Percentiles rank a stretch among this genome's conserved stretches.
These are phyloP conservation scores for Salvelinus namaycush DNA, from an alignment of 2,113 vertebrate species.

Conservation along the genomic window DNA sequence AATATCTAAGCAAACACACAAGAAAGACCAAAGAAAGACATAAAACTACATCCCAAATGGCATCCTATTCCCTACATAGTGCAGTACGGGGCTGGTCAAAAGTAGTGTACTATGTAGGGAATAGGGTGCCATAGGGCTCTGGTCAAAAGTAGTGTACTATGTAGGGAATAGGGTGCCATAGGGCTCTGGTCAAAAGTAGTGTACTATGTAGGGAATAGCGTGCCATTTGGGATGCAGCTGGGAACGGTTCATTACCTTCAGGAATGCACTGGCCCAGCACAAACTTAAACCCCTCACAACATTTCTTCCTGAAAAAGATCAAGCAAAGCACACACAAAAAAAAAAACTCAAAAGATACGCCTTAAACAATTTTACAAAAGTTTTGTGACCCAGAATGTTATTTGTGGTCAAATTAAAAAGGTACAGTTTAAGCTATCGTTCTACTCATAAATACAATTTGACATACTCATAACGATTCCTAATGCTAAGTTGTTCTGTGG, in stretches of 20 bases:
- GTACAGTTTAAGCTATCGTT: not conserved
- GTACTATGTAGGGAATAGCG: no score
- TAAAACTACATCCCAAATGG: no score
- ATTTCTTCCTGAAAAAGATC: constrained; percentile 89
- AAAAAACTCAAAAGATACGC: constrained; percentile 1
- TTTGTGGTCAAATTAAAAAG: not conserved
- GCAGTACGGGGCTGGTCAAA: no score
- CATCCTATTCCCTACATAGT: no score
- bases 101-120: no score
- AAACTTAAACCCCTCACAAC: constrained; percentile 96
- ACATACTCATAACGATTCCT: not conserved
- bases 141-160: no score
- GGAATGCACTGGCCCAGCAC: constrained; percentile 97
- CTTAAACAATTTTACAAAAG: constrained; percentile 9
- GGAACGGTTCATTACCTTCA: constrained; percentile 83
- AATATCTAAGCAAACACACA: constrained; percentile 37
- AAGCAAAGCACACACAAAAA: constrained; percentile 30
- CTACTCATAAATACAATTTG: not conserved
- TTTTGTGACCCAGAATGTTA: not conserved
- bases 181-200: no score
- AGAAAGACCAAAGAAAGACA: constrained; percentile 11
- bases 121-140: no score
- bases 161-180: no score
- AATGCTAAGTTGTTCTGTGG: not conserved
- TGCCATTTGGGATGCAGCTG: not conserved